Conservation (phyloP, 2,888 invertebrate species). For the Calliphora vomitoria region DNA sequence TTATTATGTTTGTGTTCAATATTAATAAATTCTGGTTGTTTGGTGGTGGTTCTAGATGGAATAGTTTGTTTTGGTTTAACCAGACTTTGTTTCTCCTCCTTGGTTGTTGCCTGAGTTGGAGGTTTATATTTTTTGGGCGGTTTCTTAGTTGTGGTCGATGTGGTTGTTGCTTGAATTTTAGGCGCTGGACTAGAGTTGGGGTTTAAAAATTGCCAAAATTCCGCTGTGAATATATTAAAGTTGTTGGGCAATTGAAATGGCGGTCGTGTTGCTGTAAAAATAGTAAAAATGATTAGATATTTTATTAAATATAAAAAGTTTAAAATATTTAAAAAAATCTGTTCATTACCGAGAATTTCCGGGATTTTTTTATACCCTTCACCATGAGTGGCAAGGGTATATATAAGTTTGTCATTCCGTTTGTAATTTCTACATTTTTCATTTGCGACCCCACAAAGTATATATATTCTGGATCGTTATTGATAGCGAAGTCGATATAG, state of each 20-base stretch:
- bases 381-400: too few species aligned
- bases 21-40: constrained; percentile 6
- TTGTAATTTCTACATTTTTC: too few species aligned
- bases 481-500: too few species aligned
- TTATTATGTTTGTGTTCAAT: constrained; percentile 14
- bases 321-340: neutral
- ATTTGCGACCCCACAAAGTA: too few species aligned
- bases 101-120: constrained; percentile 50
- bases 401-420: too few species aligned
- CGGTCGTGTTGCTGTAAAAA: constrained; percentile 66
- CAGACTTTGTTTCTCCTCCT: constrained; percentile 70
- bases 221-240: constrained; percentile 79
- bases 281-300: constrained; percentile 3
- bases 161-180: constrained; percentile 28
- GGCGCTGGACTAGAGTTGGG: constrained; percentile 73
- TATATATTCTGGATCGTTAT: too few species aligned
- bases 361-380: too few species aligned
- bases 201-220: constrained; percentile 80
- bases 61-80: constrained; percentile 61
- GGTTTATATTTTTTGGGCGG: constrained; percentile 76
- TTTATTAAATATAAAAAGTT: neutral
- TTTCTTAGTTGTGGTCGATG: constrained; percentile 66
- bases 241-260: constrained; percentile 64
- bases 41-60: constrained; percentile 36
- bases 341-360: too few species aligned